Base-by-base conservation (phyloP, 2,888 invertebrate genomes). In the Caenorhabditis doughertyi region DNA sequence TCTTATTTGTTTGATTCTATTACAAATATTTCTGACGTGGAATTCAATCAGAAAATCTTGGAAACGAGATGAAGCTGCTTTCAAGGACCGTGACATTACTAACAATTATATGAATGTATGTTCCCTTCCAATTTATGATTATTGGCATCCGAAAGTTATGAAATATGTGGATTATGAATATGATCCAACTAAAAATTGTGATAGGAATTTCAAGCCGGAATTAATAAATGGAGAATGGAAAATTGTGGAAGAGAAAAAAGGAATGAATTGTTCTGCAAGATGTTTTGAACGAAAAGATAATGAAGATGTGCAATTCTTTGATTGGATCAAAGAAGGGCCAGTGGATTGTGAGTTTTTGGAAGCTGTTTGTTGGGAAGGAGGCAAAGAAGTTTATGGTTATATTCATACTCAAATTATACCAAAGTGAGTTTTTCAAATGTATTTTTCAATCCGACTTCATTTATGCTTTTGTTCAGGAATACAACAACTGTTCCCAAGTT, bases 21-120 rank as follows among this genome's bases (percentile, higher is more conserved):
- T n/a, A n/a, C n/a, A n/a, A n/a, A n/a, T n/a, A n/a, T n/a, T n/a
- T n/a, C n/a, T n/a, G n/a, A n/a, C n/a, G n/a, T n/a, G n/a, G n/a
- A n/a, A n/a, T n/a, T n/a, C n/a, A n/a, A n/a, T n/a, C n/a, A n/a
- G n/a, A n/a, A n/a, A n/a, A n/a, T n/a, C n/a, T n/a, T n/a, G n/a
- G n/a, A n/a, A n/a, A n/a, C n/a, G n/a, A n/a, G n/a, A n/a, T n/a
- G 44, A 18, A 18, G 3, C 44, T 8, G 3, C 18, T 42, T 71
- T 71, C 35, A 25, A 23, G 0, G 49, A 71, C 1, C 11, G 11
- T 1, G 70, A 70, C 44, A 3, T 32, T 4, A 49, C 71, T 11
- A 47, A 60, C 71, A 58, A 71, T 27, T 71, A 60, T 32, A 71
- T 71, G 71, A 35, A 71, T 35, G 71, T 71, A 0, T 71, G 71